Evolutionary conservation across 2,113 vertebrate genomes (phyloP).

Genomic region (Atrichornis clamosus): DNA sequence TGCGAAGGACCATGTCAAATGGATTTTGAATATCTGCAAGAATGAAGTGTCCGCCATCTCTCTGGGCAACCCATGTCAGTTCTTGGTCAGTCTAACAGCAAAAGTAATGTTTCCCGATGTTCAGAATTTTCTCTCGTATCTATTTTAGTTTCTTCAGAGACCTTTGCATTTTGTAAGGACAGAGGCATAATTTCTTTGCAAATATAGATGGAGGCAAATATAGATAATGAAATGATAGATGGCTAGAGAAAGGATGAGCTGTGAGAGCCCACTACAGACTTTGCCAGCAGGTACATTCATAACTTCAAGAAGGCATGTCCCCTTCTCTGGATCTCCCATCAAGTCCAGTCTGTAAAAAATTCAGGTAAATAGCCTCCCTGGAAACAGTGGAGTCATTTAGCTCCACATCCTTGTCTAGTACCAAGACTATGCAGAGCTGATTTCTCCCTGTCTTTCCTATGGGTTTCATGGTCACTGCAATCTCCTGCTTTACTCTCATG

Average conservation of each 20-base stretch:
- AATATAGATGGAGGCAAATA: neutral
- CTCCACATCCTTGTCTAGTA: neutral
- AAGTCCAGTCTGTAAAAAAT: neutral
- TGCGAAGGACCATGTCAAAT: neutral
- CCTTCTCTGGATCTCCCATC: neutral
- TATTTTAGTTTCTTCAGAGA: neutral
- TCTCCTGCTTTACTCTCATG: neutral
- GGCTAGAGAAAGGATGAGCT: neutral
- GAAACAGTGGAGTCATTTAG: neutral
- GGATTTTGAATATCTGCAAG: neutral
- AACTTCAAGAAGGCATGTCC: neutral
- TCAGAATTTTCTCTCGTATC: neutral
- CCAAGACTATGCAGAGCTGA: neutral
- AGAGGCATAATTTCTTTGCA: neutral
- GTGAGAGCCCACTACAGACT: neutral
- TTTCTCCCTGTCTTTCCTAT: neutral
- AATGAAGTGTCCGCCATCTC: neutral
- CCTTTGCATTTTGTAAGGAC: neutral
- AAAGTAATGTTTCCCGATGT: neutral
- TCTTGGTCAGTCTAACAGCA: neutral
- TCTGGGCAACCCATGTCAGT: neutral
- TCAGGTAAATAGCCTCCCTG: neutral
- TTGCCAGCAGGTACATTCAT: rapidly evolving
- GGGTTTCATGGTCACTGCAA: neutral
- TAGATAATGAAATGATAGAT: neutral